Percentiles rank a stretch among this genome's conserved stretches.
These are phyloP conservation scores for Arion vulgaris DNA, from an alignment of 1,140 invertebrate species.

Conservation along the genomic window DNA sequence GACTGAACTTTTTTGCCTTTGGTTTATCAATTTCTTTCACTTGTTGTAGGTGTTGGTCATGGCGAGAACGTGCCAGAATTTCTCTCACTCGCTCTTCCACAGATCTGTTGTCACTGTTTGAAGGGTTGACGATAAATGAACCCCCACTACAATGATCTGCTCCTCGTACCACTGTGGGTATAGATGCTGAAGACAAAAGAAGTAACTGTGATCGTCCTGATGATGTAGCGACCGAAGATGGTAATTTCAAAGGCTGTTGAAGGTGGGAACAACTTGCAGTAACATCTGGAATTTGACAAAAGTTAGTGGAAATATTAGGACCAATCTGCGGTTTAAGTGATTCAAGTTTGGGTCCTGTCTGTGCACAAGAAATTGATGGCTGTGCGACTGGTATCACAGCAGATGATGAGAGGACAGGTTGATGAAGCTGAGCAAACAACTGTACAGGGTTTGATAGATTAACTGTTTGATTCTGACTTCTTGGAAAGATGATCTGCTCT, in stretches of 20 bases:
- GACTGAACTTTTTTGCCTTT: background rate
- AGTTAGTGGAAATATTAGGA: background rate
- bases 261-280: background rate
- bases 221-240: background rate
- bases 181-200: slow-evolving; percentile 5
- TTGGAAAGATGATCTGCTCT: background rate
- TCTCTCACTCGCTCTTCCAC: background rate
- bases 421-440: background rate
- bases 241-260: background rate
- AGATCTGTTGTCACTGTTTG: background rate
- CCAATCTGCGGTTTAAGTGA: background rate
- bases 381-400: background rate
- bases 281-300: background rate
- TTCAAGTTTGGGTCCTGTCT: background rate
- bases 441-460: background rate
- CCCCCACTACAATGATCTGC: background rate
- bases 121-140: background rate
- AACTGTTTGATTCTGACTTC: background rate
- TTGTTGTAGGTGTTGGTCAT: background rate
- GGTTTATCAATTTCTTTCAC: background rate
- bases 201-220: background rate
- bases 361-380: background rate
- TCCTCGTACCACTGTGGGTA: background rate
- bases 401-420: background rate
- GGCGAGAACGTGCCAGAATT: background rate